Conservation (phyloP, 1,140 invertebrate species). For the Lucilia cuprina region DNA sequence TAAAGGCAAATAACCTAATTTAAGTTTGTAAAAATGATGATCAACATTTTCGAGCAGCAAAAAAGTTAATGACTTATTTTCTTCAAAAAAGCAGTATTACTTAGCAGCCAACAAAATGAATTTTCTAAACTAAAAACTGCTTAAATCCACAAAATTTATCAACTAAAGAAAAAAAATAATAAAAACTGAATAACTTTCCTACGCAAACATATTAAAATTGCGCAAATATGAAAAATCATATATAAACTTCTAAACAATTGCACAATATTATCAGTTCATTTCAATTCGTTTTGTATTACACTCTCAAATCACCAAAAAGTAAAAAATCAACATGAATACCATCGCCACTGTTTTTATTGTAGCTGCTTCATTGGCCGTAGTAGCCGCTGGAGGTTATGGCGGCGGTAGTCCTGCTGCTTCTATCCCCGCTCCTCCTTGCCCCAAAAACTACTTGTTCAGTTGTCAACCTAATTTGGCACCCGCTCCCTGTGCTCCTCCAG, state of each 20-base stretch:
- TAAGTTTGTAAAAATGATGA: background rate
- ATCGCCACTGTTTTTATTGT: background rate
- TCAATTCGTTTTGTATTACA: background rate
- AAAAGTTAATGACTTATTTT: background rate
- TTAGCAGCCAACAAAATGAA: background rate
- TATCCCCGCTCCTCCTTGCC: conserved; percentile 48
- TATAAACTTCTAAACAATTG: background rate
- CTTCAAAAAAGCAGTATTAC: too few species aligned
- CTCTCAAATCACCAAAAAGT: background rate
- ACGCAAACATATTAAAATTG: background rate
- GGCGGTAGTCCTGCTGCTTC: background rate
- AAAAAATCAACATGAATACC: background rate
- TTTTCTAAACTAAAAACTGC: background rate
- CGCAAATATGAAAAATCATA: background rate
- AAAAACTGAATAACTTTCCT: background rate
- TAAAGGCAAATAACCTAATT: background rate
- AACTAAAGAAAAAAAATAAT: background rate
- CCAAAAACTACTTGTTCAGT: conserved; percentile 55
- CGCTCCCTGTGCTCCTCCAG: conserved; percentile 37
- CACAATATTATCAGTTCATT: background rate
- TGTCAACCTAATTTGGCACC: conserved; percentile 52
- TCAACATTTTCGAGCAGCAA: background rate
- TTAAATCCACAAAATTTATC: background rate
- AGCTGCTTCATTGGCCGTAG: conserved; percentile 36
- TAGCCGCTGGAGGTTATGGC: conserved; percentile 17